Evolutionary conservation across 2,888 invertebrate genomes (phyloP), one percentile per base, ranked within the genome.

Genomic region (Mantis religiosa): DNA sequence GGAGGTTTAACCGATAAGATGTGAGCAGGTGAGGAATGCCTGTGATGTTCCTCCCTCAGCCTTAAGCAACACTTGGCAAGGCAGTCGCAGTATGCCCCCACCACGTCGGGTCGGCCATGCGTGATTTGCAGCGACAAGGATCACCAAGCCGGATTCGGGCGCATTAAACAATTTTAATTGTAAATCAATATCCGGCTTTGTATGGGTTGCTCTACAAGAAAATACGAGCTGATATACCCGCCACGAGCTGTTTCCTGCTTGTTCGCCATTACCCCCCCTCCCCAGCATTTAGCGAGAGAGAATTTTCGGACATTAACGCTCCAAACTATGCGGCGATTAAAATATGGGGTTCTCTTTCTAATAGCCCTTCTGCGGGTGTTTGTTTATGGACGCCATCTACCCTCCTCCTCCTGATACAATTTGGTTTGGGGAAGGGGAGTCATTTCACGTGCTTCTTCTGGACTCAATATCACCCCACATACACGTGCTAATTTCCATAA

Each of bases 141-240:
- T 87, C 87, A 82, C 41, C 30, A 87, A n/a, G 82, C 87, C 41
- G 82, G 82, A 82, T 34, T 30, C 87, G 30, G 30, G 82, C 82
- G 27, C 87, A 87, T 87, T 87, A 82, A 87, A 87, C 82, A 87
- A 87, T 87, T 87, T 87, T 87, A 87, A 87, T 87, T 87, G 87
- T 87, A 87, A 87, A 87, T 87, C 87, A 82, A 87, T 87, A 87
- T 34, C 87, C 82, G 20, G 54, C 54, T 71, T 71, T 71, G 54
- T 71, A 25, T 71, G 54, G 54, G 54, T 71, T 71, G 54, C 54
- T 71, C 54, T 71, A 71, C 54, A 71, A 71, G 54, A 71, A 71
- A 71, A 71, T 71, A 71, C 54, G 54, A 71, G 54, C 41, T 41
- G 41, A 41, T 41, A 41, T 41, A 41, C 41, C 41, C 41, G 41